Evolutionary conservation across 2,888 invertebrate species (phyloP).

Genomic region (Falcaria lacertinaria): DNA sequence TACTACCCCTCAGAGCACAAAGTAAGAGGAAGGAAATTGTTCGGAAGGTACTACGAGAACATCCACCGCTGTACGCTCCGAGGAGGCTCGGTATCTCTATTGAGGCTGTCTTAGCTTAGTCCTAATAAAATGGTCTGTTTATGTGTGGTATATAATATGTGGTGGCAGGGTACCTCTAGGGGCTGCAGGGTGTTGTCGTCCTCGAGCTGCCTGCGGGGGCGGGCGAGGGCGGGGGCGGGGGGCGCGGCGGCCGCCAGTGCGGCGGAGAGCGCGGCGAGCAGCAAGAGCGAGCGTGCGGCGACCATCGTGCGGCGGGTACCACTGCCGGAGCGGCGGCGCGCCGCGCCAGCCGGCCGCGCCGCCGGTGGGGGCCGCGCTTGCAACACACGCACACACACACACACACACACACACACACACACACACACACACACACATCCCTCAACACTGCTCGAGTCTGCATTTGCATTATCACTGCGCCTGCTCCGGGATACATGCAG

Average conservation of each 20-base stretch:
- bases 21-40: no score
- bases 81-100: no score
- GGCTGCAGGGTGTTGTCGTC: slow-evolving; percentile 65
- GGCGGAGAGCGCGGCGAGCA: slow-evolving; percentile 27
- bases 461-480: no score
- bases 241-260: slow-evolving; percentile 31
- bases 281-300: slow-evolving; percentile 37
- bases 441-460: no score
- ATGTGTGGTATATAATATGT: no score
- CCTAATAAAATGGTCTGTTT: no score
- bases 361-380: slow-evolving; percentile 4
- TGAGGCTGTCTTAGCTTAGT: no score
- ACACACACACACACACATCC: no score
- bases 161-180: slow-evolving; percentile 63
- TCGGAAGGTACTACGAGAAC: no score
- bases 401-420: background rate
- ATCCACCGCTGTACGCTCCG: no score
- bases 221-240: slow-evolving; percentile 27
- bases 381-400: slow-evolving; percentile 9
- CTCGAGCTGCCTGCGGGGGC: slow-evolving; percentile 56
- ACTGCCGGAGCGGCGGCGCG: slow-evolving; percentile 26
- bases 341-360: slow-evolving; percentile 3
- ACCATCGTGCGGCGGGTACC: slow-evolving; percentile 36
- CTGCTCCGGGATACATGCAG: no score
- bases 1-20: no score